Evolutionary conservation across 2,113 vertebrate species (phyloP).

Genomic region (Hemibagrus wyckioides): DNA sequence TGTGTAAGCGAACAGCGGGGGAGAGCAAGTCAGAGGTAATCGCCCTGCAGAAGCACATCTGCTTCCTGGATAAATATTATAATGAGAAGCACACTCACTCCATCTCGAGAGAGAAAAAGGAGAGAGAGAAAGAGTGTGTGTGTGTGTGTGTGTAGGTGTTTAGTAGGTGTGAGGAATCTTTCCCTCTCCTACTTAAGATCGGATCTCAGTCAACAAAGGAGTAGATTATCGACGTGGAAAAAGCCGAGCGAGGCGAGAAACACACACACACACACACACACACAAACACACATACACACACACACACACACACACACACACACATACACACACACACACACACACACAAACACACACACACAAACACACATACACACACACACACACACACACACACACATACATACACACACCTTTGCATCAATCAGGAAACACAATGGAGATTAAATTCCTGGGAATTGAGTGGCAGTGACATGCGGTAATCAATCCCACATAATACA

Average conservation of each 20-base stretch:
- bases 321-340: background rate
- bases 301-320: background rate
- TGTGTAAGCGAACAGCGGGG: constrained; percentile 62
- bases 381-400: too few relatives aligned
- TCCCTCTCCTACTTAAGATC: background rate
- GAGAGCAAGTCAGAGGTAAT: constrained; percentile 76
- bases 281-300: background rate
- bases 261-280: background rate
- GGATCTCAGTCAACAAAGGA: background rate
- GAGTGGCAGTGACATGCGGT: too few relatives aligned
- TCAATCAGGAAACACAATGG: too few relatives aligned
- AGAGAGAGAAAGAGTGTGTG: background rate
- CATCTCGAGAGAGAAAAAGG: constrained; percentile 50
- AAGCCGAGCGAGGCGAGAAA: background rate
- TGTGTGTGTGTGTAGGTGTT: background rate
- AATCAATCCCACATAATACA: too few relatives aligned
- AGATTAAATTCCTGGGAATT: too few relatives aligned
- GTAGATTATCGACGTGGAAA: constrained; percentile 1
- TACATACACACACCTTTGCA: background rate
- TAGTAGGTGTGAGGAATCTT: constrained; percentile 20
- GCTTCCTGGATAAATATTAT: constrained; percentile 77
- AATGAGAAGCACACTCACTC: constrained; percentile 67
- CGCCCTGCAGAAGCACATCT: constrained; percentile 76
- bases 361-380: too few relatives aligned
- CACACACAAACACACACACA: background rate